Base-by-base conservation (phyloP, 23 tunicate species). In the Oikopleura dioica region DNA sequence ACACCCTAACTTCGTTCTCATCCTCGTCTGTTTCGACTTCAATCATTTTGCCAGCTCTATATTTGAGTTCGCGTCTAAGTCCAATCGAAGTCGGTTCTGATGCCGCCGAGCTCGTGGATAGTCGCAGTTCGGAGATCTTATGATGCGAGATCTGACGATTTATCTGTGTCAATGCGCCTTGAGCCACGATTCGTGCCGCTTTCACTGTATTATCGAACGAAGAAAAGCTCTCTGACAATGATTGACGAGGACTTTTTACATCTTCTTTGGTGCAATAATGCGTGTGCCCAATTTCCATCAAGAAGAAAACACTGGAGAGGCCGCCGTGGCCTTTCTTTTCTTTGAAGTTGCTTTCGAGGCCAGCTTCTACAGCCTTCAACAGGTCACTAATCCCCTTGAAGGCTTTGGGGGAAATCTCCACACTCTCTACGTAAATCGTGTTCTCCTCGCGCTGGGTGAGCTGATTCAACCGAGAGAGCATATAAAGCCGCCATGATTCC, bases 361-460 rank as follows among this genome's bases (percentile, higher is more conserved):
- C 99, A n/a, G 77, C 79, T 12, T 86, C 76, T 21, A 79, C 89
- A 77, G 95, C 86, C 68, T 94, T 94, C 75, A 94, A 75, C 37
- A 94, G 69, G 72, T 94, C 99, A 76, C 84, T 38, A 82, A 94
- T 83, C n/a, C 99, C 99, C 1, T 83, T 82, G 78, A 86, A 94
- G 21, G 87, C 95, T 79, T 83, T 83, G 37, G 81, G 37, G 68
- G 77, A 75, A 0, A 94, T 79, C 37, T 94, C 99, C 58, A 94
- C 79, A 63, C 83, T 82, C 36, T 94, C 99, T 1, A 94, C 87
- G 77, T 78, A 86, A 30, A 86, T 88, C 16, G 79, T 80, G 67
- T 94, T 94, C 36, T 82, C 99, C 38, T 94, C 99, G 23, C 83
- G 81, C 76, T 94, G 95, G 24, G 95, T 86, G 21, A 92, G 81